A percentile compares a stretch with the other conserved stretches of the same genome.
These are phyloP conservation scores for Harpagoxenus sublaevis DNA, from an alignment of 2,888 invertebrate species.

Conservation along the genomic window DNA sequence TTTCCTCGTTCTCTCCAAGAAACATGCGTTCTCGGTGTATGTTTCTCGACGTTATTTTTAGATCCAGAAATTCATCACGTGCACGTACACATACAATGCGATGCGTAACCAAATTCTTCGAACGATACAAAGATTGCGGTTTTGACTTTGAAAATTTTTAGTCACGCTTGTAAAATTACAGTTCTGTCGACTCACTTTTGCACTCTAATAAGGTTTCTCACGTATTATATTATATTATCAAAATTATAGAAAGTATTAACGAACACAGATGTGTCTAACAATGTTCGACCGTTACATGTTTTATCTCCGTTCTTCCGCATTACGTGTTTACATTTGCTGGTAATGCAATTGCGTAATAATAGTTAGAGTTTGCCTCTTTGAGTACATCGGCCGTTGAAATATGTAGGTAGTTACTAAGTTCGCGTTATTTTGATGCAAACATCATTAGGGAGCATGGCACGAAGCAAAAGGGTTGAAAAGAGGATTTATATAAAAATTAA, in stretches of 20 bases:
- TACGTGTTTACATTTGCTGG: not conserved
- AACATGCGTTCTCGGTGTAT: conserved; percentile 20
- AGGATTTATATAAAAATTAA: not conserved
- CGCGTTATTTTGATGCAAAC: not conserved
- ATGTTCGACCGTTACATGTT: not conserved
- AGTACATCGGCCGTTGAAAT: not conserved
- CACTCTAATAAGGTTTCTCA: not conserved
- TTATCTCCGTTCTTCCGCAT: not conserved
- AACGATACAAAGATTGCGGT: not conserved
- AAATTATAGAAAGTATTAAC: not conserved
- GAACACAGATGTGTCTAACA: not conserved
- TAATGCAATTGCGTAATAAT: not conserved
- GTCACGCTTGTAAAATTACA: not conserved
- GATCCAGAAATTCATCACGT: conserved; percentile 40
- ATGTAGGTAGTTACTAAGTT: not conserved
- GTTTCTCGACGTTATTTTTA: conserved; percentile 50
- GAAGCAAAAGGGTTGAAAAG: not conserved
- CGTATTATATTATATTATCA: not conserved
- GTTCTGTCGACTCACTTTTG: not conserved
- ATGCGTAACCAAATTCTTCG: conserved; percentile 2
- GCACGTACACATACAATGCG: not conserved
- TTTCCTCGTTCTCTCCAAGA: conserved; percentile 65
- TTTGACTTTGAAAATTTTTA: not conserved
- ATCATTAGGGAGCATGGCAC: not conserved
- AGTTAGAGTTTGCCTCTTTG: not conserved